Evolutionary conservation across 2,888 invertebrate genomes (phyloP), one percentile per base, ranked within the genome.

Genomic region (Notocelia uddmanniana): DNA sequence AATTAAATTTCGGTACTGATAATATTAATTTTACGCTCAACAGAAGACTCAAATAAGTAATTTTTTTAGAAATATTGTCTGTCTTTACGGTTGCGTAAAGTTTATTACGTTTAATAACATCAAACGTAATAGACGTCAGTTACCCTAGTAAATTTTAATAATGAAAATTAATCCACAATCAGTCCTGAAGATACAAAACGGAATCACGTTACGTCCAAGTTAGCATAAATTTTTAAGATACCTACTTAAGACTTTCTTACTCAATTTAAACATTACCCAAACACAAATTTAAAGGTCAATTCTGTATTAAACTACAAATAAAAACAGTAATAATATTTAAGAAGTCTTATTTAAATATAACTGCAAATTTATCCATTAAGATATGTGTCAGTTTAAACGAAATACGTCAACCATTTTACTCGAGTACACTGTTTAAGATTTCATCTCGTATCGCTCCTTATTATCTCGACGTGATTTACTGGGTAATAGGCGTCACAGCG

Each of bases 361-460:
- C 37, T 37, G 52, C 37, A 54, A 64, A 63, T n/a, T n/a, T n/a
- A n/a, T 34, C 52, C 50, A 63, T 63, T 52, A 64, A 64, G 21
- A 64, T n/a, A 21, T 41, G 34, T 34, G 63, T 37, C 52, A 23
- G 52, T 64, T 50, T 64, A 64, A 64, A 64, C 37, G 64, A 37
- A 64, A 64, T 37, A 54, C 66, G 71, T 71, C 66, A 67, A 41
- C 52, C 66, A 60, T 71, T 66, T 66, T 34, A 66, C 54, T 26
- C 41, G 21, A 54, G 26, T 54, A 41, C 59, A 59, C 59, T 67
- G 66, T 67, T 67, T 71, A 66, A 71, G 71, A 71, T 71, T 67
- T 67, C 71, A 71, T 67, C 71, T 71, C 58, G 54, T 71, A 71
- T 71, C 71, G 21, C 58, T n/a, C 31, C 66, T 71, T 71, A 71